Base-by-base conservation (phyloP, 2,113 vertebrate species). In the Pithys albifrons region DNA sequence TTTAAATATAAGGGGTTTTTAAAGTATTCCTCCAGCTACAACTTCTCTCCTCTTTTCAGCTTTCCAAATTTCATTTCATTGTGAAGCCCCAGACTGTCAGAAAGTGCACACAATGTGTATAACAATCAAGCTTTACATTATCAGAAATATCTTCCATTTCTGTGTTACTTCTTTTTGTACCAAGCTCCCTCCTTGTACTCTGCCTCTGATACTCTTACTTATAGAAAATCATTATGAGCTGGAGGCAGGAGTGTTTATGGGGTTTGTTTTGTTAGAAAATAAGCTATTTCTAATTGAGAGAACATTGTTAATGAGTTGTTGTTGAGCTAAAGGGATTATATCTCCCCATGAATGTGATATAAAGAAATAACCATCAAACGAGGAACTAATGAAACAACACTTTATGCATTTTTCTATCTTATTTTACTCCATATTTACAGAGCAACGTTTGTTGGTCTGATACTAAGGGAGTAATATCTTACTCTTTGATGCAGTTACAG, bases 261-360 rank as follows among this genome's bases (percentile, higher is more conserved):
- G 28, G 19, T 94, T 91, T 69, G 58, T 73, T 89, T 84, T 91
- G 45, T 66, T 91, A 88, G 59, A 85, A 91, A 93, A 86, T 33
- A 90, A 93, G 74, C 88, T 79, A 83, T 90, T 90, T 83, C 78
- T 95, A 82, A 92, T 91, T 83, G 78, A 88, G 75, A 80, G 41
- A 92, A 90, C 85, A 66, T 70, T 46, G 64, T 79, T 94, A 85
- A 39, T 91, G 92, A 79, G 66, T 90, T 94, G 57, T 37, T 95
- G 80, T 85, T 89, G 85, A 93, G 82, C 75, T 94, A 57, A 95
- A 89, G 67, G 51, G 88, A 96, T 91, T 91, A 93, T 95, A 18
- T 83, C 51, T 76, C 66, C 45, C 69, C 31, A 31, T 45, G 61
- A 59, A 39, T 79, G 74, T 31, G 77, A 80, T 43, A 33, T 51